A percentile compares a stretch with the other conserved stretches of the same genome.
Conservation (phyloP, 2,888 invertebrate genomes). For the Globia sparganii region DNA sequence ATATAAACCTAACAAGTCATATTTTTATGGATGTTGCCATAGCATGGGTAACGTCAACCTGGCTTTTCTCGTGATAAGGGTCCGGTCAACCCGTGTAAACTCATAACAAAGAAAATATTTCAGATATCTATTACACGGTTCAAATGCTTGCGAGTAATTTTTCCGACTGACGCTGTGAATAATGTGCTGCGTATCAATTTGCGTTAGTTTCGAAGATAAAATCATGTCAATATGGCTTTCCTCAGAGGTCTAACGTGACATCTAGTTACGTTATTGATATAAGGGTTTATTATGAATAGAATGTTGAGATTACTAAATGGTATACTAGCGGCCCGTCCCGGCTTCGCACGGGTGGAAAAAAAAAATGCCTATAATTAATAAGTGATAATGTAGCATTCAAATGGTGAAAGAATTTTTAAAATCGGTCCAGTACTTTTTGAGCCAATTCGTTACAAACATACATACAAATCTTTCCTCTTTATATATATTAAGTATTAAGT, state of each 20-base stretch:
- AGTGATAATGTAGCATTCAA: no score
- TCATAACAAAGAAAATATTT: slow-evolving; percentile 69
- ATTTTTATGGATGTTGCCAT: slow-evolving; percentile 45
- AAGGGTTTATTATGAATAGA: neutral
- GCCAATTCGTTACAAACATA: no score
- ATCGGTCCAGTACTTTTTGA: no score
- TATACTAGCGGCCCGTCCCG: no score
- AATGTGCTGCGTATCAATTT: slow-evolving; percentile 12
- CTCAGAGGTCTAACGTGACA: neutral
- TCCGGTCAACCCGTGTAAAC: slow-evolving; percentile 68
- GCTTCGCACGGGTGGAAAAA: no score
- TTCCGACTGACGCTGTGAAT: slow-evolving; percentile 47
- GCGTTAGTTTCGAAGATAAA: slow-evolving; percentile 15
- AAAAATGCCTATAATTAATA: no score
- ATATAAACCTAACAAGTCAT: slow-evolving; percentile 35
- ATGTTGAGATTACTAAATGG: neutral
- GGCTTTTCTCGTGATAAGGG: slow-evolving; percentile 73
- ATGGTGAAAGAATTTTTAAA: no score
- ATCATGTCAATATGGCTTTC: slow-evolving; percentile 29
- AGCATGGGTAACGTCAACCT: slow-evolving; percentile 62
- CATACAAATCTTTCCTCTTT: no score
- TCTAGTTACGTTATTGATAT: neutral
- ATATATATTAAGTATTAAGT: no score
- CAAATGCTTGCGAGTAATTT: slow-evolving; percentile 51
- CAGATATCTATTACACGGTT: slow-evolving; percentile 66